Conservation (phyloP, 2,797 vertebrate species). For the Chelidonichthys spinosus region DNA sequence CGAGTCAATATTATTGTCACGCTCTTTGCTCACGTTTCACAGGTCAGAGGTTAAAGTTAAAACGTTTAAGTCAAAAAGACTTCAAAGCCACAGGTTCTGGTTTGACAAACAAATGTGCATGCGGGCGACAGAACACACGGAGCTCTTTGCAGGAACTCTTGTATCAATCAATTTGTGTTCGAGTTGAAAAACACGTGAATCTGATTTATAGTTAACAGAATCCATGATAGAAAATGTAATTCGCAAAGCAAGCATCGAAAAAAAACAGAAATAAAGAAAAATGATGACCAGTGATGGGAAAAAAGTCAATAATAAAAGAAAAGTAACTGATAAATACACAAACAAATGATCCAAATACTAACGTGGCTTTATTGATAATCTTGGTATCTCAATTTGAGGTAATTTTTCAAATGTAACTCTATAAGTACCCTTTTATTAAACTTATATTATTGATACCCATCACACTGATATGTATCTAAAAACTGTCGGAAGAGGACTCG, state of each 20-base stretch:
- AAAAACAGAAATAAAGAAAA: neutral
- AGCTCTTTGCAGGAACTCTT: slow-evolving; percentile 8
- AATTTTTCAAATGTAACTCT: too few relatives aligned
- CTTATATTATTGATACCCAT: too few relatives aligned
- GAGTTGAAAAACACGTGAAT: neutral
- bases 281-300: neutral
- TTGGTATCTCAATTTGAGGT: too few relatives aligned
- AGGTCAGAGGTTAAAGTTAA: slow-evolving; percentile 55
- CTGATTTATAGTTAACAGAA: neutral
- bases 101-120: slow-evolving; percentile 26
- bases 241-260: neutral
- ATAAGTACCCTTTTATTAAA: too few relatives aligned
- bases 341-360: neutral
- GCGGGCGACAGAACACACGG: neutral
- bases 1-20: slow-evolving; percentile 76
- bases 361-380: neutral
- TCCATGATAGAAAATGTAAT: neutral
- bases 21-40: slow-evolving; percentile 44
- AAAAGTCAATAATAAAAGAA: neutral
- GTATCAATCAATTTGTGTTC: neutral
- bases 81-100: slow-evolving; percentile 40
- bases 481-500: neutral
- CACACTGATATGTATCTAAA: neutral
- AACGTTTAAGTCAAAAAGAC: slow-evolving; percentile 27
- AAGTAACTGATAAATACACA: neutral